Base-by-base conservation (phyloP, 2,113 vertebrate genomes). In the Rhegmatorhina hoffmannsi region DNA sequence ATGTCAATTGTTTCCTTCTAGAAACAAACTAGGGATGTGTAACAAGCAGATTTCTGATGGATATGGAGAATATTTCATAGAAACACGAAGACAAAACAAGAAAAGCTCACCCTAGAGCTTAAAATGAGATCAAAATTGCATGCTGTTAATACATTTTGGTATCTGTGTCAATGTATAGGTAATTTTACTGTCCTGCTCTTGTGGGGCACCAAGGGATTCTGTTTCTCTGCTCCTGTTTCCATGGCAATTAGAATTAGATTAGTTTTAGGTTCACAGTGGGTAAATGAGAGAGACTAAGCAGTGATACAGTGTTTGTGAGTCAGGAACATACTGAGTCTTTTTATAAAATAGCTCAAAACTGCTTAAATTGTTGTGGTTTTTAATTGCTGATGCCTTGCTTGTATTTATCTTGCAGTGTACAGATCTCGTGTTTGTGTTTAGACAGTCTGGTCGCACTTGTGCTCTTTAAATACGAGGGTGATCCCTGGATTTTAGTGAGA, bases 201-300 rank as follows among this genome's bases (percentile, higher is more conserved):
- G 63, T 84, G 87, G 94, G 90, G 87, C 95, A 91, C 89, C 79
- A 70, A 93, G 96, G 96, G 97, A 98, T 97, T 98, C 98, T 97
- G 82, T 98, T 98, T 98, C 98, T 98, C 97, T 98, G 95, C 97
- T 92, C 92, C 94, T 97, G 98, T 99, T 99, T 98, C 99, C 98
- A 99, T 98, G 98, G 98, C 91, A 96, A 98, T 98, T 96, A 97
- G 80, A 92, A 98, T 94, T 97, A 97, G 97, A 97, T 98, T 97
- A 98, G 91, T 92, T 95, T 94, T 96, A 94, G 87, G 94, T 96
- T 97, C 75, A 94, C 87, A 95, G 90, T 91, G 96, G 68, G 92
- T 95, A 97, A 98, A 87, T 94, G 95, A 97, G 95, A 85, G 56
- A 78, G 64, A 94, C 86, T 92, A 87, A 87, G 77, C 86, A 89